Percentiles rank a stretch among this genome's conserved stretches.
Conservation (phyloP, 2,888 invertebrate genomes). For the Pammene aurita region DNA sequence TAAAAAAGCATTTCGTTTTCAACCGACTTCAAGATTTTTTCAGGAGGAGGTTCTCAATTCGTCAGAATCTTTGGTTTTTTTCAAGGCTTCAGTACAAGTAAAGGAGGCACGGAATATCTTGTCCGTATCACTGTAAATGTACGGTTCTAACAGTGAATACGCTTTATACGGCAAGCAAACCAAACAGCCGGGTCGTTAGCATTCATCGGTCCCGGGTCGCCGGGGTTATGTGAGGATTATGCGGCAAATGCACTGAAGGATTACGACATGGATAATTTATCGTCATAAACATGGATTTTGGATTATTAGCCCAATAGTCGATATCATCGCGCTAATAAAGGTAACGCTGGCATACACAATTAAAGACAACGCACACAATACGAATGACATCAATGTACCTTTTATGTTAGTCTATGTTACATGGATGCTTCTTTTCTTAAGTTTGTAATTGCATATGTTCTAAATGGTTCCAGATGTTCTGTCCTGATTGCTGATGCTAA, state of each 20-base stretch:
- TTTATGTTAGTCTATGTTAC: too few relatives aligned
- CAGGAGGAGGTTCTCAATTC: too few relatives aligned
- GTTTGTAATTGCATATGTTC: too few relatives aligned
- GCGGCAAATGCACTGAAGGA: slow-evolving; percentile 31
- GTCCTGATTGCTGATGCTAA: too few relatives aligned
- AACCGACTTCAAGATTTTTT: too few relatives aligned
- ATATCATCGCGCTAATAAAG: slow-evolving; percentile 11
- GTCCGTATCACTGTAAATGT: slow-evolving; percentile 17
- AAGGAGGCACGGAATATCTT: slow-evolving; percentile 8
- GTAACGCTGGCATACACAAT: background rate
- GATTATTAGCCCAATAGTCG: background rate
- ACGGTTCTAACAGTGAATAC: slow-evolving; percentile 29
- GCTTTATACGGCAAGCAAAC: slow-evolving; percentile 44
- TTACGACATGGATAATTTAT: slow-evolving; percentile 31
- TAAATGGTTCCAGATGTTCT: too few relatives aligned
- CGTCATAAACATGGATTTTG: background rate
- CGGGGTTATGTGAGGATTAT: slow-evolving; percentile 49
- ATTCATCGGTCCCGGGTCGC: slow-evolving; percentile 56
- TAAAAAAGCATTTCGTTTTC: slow-evolving; percentile 5
- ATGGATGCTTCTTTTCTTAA: too few relatives aligned
- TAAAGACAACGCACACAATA: too few relatives aligned
- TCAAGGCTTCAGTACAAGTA: background rate
- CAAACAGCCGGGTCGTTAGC: slow-evolving; percentile 54
- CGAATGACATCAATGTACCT: too few relatives aligned
- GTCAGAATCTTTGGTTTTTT: too few relatives aligned